Evolutionary conservation across 2,797 vertebrate species (phyloP).

Genomic region (Helarctos malayanus): DNA sequence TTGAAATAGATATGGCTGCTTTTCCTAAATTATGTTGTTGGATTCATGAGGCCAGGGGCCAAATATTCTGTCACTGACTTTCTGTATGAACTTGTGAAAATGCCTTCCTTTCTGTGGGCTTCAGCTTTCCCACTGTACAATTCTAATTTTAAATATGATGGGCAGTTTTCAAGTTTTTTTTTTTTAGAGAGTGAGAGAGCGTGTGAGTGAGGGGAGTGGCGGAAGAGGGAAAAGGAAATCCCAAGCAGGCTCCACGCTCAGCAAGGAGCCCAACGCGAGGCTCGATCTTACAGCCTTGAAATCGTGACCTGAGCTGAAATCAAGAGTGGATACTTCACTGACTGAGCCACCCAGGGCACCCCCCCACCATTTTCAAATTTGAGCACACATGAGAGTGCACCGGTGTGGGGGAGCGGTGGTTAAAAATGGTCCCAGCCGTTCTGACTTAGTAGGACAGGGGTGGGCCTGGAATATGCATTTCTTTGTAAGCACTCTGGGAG

Average conservation of each 20-base stretch:
- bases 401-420: not conserved
- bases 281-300: accelerated
- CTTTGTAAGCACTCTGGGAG: not conserved
- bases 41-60: not conserved
- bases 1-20: not conserved
- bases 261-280: not conserved
- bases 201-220: not conserved
- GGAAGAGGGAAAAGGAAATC: not conserved
- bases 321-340: not conserved
- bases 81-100: not conserved
- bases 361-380: not conserved
- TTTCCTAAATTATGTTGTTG: not conserved
- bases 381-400: not conserved
- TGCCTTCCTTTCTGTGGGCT: not conserved
- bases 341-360: not conserved
- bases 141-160: not conserved
- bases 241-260: not conserved
- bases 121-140: not conserved
- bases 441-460: not conserved
- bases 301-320: not conserved
- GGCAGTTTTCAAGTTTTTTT: not conserved
- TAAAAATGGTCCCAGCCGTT: not conserved
- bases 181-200: not conserved
- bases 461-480: not conserved
- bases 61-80: not conserved